These are phyloP conservation scores for Apeltes quadracus DNA, from an alignment of 2,113 vertebrate species.

Conservation along the genomic window DNA sequence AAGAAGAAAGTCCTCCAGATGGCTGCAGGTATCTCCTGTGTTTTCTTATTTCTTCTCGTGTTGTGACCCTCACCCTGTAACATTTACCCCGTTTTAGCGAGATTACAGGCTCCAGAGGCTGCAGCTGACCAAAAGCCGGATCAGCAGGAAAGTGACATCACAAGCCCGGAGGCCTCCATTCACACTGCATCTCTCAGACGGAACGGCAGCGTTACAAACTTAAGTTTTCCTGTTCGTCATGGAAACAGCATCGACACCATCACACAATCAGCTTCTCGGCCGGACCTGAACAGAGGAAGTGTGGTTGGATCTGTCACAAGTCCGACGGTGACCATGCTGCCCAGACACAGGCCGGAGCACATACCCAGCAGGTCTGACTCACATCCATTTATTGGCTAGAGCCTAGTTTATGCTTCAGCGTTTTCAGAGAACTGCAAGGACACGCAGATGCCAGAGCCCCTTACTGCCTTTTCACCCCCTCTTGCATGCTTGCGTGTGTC, in stretches of 20 bases:
- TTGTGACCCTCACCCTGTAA: constrained; percentile 6
- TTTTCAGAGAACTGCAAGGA: too few relatives aligned
- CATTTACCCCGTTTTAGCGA: constrained; percentile 70
- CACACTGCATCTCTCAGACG: constrained; percentile 76
- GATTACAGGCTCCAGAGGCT: constrained; percentile 85
- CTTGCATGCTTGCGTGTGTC: too few relatives aligned
- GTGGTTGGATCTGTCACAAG: constrained; percentile 58
- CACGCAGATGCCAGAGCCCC: too few relatives aligned
- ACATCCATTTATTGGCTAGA: background rate
- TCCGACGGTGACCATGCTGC: constrained; percentile 69
- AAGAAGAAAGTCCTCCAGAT: constrained; percentile 95
- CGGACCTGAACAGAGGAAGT: constrained; percentile 64
- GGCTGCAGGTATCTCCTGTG: constrained; percentile 84
- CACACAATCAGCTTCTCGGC: constrained; percentile 78
- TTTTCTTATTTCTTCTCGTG: background rate
- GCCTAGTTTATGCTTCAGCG: too few relatives aligned
- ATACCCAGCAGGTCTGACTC: constrained; percentile 79
- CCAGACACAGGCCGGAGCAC: constrained; percentile 75
- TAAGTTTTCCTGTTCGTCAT: constrained; percentile 77
- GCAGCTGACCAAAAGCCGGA: constrained; percentile 79
- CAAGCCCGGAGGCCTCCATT: constrained; percentile 81
- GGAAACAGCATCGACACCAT: constrained; percentile 84
- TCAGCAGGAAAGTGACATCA: constrained; percentile 80
- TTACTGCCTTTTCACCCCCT: too few relatives aligned
- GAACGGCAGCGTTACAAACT: constrained; percentile 82